A percentile compares a stretch with the other conserved stretches of the same genome.
Conservation (phyloP, 2,888 invertebrate genomes). For the Tanypteryx hageni region DNA sequence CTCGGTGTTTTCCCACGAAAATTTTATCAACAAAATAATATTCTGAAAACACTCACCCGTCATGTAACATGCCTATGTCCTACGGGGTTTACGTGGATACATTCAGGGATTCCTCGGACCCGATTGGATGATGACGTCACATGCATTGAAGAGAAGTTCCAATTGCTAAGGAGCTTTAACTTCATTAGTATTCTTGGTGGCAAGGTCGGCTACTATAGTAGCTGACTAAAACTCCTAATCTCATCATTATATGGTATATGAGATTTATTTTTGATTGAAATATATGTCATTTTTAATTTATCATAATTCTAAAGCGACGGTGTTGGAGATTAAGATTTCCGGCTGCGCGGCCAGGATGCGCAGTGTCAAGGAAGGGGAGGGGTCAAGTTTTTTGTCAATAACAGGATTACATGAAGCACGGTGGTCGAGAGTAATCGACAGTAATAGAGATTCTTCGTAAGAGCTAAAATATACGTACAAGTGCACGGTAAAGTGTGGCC, state of each 20-base stretch:
- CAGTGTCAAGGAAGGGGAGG: slow-evolving; percentile 46
- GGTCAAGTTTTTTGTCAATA: slow-evolving; percentile 45
- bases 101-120: slow-evolving; percentile 69
- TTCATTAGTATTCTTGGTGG: slow-evolving; percentile 57
- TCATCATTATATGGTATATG: not conserved
- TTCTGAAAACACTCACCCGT: slow-evolving; percentile 77
- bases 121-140: slow-evolving; percentile 70
- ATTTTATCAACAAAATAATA: slow-evolving; percentile 77
- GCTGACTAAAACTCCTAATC: slow-evolving; percentile 12
- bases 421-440: not conserved
- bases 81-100: slow-evolving; percentile 71
- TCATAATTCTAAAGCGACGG: slow-evolving; percentile 44
- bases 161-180: slow-evolving; percentile 67
- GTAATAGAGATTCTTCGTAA: not conserved
- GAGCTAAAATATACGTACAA: not conserved
- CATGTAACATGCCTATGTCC: slow-evolving; percentile 73
- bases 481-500: no score
- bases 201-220: slow-evolving; percentile 45
- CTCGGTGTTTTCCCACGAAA: slow-evolving; percentile 72
- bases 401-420: not conserved
- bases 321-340: slow-evolving; percentile 64
- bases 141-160: slow-evolving; percentile 68
- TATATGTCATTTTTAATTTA: slow-evolving; percentile 35
- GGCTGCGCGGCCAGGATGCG: slow-evolving; percentile 43
- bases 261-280: not conserved